Conservation (phyloP, 2,797 vertebrate genomes). For the Neosilurus mollespiculum region DNA sequence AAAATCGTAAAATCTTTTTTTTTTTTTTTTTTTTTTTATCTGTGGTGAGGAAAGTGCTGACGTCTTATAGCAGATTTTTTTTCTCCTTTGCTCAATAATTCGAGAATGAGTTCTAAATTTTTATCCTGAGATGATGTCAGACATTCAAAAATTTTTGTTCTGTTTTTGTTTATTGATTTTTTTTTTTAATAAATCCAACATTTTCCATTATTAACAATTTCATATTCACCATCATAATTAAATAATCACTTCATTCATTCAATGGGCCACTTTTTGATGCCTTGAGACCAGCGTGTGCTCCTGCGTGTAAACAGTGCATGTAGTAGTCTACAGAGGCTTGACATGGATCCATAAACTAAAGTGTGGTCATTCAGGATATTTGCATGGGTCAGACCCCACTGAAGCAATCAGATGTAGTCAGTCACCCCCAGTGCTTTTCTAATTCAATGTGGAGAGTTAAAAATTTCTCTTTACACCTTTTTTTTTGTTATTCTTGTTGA, state of each 20-base stretch:
- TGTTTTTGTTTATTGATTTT: background rate
- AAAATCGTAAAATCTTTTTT: too few species aligned
- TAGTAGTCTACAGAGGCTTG: background rate
- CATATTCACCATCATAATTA: background rate
- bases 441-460: conserved; percentile 71
- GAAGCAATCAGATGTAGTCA: conserved; percentile 37
- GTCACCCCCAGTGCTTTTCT: conserved; percentile 66
- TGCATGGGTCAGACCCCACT: conserved; percentile 49
- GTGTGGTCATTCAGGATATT: conserved; percentile 65
- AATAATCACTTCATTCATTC: conserved; percentile 6
- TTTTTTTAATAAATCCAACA: background rate
- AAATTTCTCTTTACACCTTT: conserved; percentile 55
- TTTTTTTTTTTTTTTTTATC: background rate
- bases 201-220: conserved; percentile 5
- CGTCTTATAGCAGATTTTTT: background rate
- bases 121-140: background rate
- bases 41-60: background rate
- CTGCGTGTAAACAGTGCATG: background rate
- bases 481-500: conserved; percentile 65
- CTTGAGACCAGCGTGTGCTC: background rate
- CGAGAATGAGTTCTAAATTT: background rate
- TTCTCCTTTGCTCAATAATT: background rate
- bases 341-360: conserved; percentile 78
- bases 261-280: background rate
- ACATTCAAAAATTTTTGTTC: background rate